phyloP scores from a whole-genome alignment of 2,113 vertebrate species.

The Protomyctophum bolini region DNA sequence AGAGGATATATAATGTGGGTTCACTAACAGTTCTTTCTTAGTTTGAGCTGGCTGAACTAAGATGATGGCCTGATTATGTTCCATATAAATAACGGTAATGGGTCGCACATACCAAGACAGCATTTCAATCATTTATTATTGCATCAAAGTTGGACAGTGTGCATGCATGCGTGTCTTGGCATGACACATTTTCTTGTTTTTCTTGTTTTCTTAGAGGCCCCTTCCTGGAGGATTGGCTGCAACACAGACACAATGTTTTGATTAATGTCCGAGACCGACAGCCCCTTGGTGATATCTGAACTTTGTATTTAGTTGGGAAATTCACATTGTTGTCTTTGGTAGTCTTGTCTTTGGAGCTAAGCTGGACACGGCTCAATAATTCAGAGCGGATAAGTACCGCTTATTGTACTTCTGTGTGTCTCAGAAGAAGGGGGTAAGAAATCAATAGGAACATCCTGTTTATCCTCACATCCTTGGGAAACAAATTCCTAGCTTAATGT shows the following conservation, averaged over 20 bases:
- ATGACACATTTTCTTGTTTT: no score
- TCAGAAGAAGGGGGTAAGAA: constrained; percentile 25
- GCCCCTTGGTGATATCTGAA: not conserved
- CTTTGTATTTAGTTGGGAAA: not conserved
- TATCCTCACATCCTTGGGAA: constrained; percentile 12
- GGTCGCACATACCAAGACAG: no score
- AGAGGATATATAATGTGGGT: no score
- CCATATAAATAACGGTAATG: no score
- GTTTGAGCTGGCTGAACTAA: no score
- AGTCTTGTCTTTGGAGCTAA: constrained; percentile 17
- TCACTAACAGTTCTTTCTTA: no score
- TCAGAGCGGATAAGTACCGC: not conserved
- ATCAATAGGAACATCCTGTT: constrained; percentile 48
- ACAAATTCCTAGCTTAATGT: constrained; percentile 38
- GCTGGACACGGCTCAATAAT: not conserved
- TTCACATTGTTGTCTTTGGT: not conserved
- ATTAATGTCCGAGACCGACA: not conserved
- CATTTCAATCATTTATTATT: no score
- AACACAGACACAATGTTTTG: constrained; percentile 16
- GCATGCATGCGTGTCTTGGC: no score
- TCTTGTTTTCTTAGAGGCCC: not conserved
- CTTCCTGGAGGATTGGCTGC: constrained; percentile 14
- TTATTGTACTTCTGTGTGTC: constrained; percentile 32
- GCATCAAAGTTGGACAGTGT: no score
- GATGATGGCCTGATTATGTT: no score